Percentiles rank a stretch among this genome's conserved stretches.
Conservation (phyloP, 2,797 vertebrate genomes). For the Crenichthys baileyi region DNA sequence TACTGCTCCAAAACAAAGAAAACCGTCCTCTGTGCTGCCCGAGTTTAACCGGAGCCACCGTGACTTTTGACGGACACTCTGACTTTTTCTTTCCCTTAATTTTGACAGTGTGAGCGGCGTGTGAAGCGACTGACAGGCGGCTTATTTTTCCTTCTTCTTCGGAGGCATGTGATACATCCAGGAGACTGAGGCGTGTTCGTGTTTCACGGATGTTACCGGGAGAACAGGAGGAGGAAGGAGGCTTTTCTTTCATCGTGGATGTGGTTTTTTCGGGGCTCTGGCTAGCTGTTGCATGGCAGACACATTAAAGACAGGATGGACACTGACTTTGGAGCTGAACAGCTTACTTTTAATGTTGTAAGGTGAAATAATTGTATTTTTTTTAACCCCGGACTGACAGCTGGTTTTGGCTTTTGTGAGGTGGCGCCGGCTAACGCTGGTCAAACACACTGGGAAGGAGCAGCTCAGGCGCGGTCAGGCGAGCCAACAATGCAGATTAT, state of each 20-base stretch:
- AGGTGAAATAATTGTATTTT: background rate
- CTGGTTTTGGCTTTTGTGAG: background rate
- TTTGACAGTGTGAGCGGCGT: conserved; percentile 27
- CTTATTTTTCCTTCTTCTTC: conserved; percentile 25
- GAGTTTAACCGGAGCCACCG: background rate
- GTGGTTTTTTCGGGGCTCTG: conserved; percentile 20
- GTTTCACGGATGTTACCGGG: conserved; percentile 61
- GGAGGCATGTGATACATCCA: conserved; percentile 61
- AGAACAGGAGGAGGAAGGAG: conserved; percentile 24
- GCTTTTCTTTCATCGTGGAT: conserved; percentile 30
- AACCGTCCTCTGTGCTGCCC: background rate
- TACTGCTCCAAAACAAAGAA: background rate
- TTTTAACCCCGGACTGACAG: conserved; percentile 1
- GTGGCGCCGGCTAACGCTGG: background rate
- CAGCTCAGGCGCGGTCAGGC: conserved; percentile 66
- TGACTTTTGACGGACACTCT: background rate
- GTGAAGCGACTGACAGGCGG: conserved; percentile 55
- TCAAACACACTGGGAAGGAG: conserved; percentile 39
- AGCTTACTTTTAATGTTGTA: conserved; percentile 9
- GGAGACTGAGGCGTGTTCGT: conserved; percentile 61
- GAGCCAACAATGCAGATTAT: conserved; percentile 75
- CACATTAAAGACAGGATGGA: conserved; percentile 23
- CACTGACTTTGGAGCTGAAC: conserved; percentile 25
- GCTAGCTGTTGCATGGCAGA: conserved; percentile 61
- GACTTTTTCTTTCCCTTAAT: conserved; percentile 1